These are phyloP conservation scores for Sesia bembeciformis DNA, from an alignment of 2,888 invertebrate genomes.

Conservation along the genomic window DNA sequence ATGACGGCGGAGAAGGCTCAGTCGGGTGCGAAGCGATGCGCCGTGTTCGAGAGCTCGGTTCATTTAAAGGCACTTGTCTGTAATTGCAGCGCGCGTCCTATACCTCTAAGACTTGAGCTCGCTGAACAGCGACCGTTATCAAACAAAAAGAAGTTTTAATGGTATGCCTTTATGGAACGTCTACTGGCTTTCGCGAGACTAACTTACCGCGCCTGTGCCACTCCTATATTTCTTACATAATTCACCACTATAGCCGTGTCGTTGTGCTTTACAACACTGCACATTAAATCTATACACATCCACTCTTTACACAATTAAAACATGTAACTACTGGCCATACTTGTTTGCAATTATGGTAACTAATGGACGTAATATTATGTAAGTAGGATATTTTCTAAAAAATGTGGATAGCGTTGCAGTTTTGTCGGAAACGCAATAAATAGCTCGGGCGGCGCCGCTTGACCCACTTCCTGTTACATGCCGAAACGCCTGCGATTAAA, in stretches of 20 bases:
- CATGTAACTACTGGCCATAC: background rate
- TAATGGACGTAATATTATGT: conserved; percentile 7
- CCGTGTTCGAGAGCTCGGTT: conserved; percentile 72
- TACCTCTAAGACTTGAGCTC: conserved; percentile 57
- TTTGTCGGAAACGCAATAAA: conserved; percentile 67
- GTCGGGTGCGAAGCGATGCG: conserved; percentile 60
- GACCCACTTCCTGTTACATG: conserved; percentile 71
- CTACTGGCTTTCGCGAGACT: conserved; percentile 15
- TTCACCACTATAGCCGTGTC: too few species aligned
- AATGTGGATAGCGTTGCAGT: conserved; percentile 52
- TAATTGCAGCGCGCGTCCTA: conserved; percentile 56
- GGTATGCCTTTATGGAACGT: conserved; percentile 14
- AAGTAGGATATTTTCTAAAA: conserved; percentile 21
- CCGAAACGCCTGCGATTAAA: conserved; percentile 71
- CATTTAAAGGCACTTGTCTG: conserved; percentile 73
- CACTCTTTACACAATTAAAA: background rate
- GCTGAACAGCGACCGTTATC: conserved; percentile 47
- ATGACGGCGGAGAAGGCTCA: conserved; percentile 47
- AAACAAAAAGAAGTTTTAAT: conserved; percentile 68
- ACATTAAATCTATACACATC: too few species aligned
- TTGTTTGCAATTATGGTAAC: background rate
- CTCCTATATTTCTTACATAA: background rate
- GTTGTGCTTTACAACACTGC: too few species aligned
- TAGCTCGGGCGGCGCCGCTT: conserved; percentile 64
- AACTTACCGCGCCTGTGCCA: conserved; percentile 3